Evolutionary conservation across 2,888 invertebrate genomes (phyloP), one percentile per base, ranked within the genome.

Genomic region (Smittia aterrima): DNA sequence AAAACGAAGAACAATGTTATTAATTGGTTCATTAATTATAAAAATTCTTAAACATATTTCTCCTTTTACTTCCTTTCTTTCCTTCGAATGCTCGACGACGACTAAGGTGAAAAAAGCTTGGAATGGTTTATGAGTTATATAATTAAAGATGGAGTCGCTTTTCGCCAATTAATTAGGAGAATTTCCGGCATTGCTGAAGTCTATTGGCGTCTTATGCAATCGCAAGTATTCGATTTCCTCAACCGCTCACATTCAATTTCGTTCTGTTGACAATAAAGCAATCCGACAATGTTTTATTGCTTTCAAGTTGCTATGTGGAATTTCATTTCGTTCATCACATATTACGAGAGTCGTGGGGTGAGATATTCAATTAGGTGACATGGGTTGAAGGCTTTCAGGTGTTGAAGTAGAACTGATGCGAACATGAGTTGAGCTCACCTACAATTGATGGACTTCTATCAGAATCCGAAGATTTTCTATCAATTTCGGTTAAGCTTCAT

Each of bases 1-100:
- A 24, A 27, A 58, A 20, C 27, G 11, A 40, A 38, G 40, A 2
- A 27, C 66, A 32, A 16, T 58, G 25, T 66, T 66, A 66, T 66
- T 66, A 66, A 66, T 66, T 66, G 66, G 40, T 66, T 66, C 66
- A 66, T 66, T 66, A 66, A 66, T 66, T 66, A 40, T 66, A 18
- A 40, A 66, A 32, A 66, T 66, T 2, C 20, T 13, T 1, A 66
- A 66, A 66, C 18, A 58, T 32, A 22, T 66, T n/a, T 24, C 66
- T 6, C 62, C 20, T 58, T 58, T 58, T 22, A 4, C 47, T 47
- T 16, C 47, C 47, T 47, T 47, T 47, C 16, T 6, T 11, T 2
- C 47, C 47, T 47, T n/a, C n/a, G n/a, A n/a, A n/a, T n/a, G n/a
- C n/a, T n/a, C n/a, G n/a, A n/a, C n/a, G 16, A 47, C 58, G 22